Percentiles rank a stretch among this genome's conserved stretches.
Evolutionary conservation across 2,113 vertebrate species (phyloP).

Genomic region (Acrocephalus kingi): DNA sequence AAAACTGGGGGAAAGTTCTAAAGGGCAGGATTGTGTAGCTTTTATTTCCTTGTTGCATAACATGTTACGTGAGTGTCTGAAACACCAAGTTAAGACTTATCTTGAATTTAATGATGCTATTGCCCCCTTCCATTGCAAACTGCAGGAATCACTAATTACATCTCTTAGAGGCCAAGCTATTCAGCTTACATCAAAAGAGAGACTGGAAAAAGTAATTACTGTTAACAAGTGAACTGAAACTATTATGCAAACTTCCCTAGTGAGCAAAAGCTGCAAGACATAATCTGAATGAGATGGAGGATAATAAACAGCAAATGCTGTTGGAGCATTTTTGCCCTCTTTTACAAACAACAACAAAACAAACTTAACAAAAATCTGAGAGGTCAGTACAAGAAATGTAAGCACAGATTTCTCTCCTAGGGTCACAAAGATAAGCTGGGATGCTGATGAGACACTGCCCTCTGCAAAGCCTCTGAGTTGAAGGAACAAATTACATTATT

Average conservation of each 20-base stretch:
- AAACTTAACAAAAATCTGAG: background rate
- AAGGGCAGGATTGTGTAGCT: background rate
- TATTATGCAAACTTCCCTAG: constrained; percentile 38
- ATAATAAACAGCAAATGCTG: background rate
- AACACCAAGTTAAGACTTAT: background rate
- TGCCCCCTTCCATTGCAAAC: background rate
- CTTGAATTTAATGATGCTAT: constrained; percentile 13
- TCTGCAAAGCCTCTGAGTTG: background rate
- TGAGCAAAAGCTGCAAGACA: background rate
- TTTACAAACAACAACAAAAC: background rate
- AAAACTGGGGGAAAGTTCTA: constrained; percentile 11
- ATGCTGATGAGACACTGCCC: background rate
- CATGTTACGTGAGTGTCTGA: background rate
- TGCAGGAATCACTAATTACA: constrained; percentile 48
- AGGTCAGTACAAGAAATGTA: background rate
- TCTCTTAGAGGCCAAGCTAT: constrained; percentile 29
- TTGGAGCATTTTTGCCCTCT: background rate
- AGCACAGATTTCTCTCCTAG: background rate
- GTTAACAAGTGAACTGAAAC: constrained; percentile 58
- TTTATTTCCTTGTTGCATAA: constrained; percentile 1
- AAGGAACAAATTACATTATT: background rate
- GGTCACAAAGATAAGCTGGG: background rate
- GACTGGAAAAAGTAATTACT: constrained; percentile 50
- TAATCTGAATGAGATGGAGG: background rate
- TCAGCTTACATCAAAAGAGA: constrained; percentile 31